Conservation (phyloP, 64 coral and sea anemone genomes). For the Orbicella faveolata region DNA sequence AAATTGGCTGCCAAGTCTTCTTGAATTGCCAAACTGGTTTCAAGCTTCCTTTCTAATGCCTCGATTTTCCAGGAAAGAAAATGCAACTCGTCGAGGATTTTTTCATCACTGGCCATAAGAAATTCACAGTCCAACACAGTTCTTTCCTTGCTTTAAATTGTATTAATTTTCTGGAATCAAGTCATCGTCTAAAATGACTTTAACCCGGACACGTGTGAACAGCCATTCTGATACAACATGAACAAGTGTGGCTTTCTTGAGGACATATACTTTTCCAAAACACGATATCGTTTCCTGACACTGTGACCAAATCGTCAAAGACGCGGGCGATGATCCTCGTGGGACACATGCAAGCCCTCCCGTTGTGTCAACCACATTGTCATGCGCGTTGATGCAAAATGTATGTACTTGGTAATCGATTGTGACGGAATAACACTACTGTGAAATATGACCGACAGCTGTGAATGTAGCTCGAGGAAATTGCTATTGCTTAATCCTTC, state of each 20-base stretch:
- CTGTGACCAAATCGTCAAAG: background rate
- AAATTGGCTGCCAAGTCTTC: slow-evolving; percentile 43
- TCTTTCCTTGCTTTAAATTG: background rate
- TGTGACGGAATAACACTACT: no score
- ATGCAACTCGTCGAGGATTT: slow-evolving; percentile 45
- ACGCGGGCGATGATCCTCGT: slow-evolving; percentile 26
- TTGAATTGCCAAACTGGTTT: slow-evolving; percentile 33
- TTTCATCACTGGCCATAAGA: slow-evolving; percentile 18
- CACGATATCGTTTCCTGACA: background rate
- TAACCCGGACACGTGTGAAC: no score
- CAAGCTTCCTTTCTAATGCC: slow-evolving; percentile 66
- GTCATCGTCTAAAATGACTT: background rate
- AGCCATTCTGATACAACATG: background rate
- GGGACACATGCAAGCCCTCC: slow-evolving; percentile 14
- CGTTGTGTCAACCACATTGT: slow-evolving; percentile 6
- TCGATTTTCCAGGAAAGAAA: slow-evolving; percentile 72
- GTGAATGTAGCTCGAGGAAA: background rate
- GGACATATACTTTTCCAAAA: no score
- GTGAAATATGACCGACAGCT: background rate
- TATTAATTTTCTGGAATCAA: background rate
- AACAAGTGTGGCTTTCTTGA: background rate
- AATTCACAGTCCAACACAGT: background rate
- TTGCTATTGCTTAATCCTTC: background rate
- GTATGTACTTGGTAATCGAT: background rate
- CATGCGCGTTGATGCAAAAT: slow-evolving; percentile 10